These are phyloP conservation scores for Drosophila sucinea DNA, from an alignment of 1,140 invertebrate species.

Conservation along the genomic window DNA sequence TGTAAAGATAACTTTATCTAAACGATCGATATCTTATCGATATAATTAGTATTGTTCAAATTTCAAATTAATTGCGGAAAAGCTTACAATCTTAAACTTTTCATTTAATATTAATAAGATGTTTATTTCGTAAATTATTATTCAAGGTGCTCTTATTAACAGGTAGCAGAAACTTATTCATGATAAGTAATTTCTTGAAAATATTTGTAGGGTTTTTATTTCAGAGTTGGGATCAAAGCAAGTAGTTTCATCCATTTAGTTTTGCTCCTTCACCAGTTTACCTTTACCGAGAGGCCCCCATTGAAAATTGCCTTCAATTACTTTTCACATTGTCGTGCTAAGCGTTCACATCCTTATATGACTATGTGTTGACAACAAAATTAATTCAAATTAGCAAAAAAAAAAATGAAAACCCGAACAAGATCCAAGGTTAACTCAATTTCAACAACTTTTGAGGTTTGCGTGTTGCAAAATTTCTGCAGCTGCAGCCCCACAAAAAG, in stretches of 20 bases:
- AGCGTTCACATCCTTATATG: conserved; percentile 72
- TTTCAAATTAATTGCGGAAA: too few species aligned
- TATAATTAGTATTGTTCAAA: too few species aligned
- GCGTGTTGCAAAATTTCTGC: conserved; percentile 65
- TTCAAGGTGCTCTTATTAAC: too few species aligned
- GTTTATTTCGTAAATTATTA: too few species aligned
- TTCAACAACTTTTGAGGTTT: conserved; percentile 73
- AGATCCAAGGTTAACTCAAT: conserved; percentile 67
- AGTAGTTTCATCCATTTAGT: not conserved
- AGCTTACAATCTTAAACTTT: too few species aligned
- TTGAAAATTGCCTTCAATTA: conserved; percentile 43
- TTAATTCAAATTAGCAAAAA: conserved; percentile 74
- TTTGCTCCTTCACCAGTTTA: conserved; percentile 4
- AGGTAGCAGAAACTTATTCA: too few species aligned
- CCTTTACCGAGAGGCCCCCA: conserved; percentile 13
- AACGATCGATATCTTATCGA: too few species aligned
- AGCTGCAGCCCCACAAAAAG: conserved; percentile 53
- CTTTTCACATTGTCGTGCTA: conserved; percentile 49
- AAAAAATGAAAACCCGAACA: conserved; percentile 30
- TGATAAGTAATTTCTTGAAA: too few species aligned
- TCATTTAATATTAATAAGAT: too few species aligned
- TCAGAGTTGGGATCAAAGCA: not conserved
- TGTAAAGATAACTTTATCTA: too few species aligned
- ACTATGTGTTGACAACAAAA: conserved; percentile 79
- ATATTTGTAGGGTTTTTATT: not conserved